These are phyloP conservation scores for Metopia argyrocephala DNA, from an alignment of 2,888 invertebrate species.

Conservation along the genomic window DNA sequence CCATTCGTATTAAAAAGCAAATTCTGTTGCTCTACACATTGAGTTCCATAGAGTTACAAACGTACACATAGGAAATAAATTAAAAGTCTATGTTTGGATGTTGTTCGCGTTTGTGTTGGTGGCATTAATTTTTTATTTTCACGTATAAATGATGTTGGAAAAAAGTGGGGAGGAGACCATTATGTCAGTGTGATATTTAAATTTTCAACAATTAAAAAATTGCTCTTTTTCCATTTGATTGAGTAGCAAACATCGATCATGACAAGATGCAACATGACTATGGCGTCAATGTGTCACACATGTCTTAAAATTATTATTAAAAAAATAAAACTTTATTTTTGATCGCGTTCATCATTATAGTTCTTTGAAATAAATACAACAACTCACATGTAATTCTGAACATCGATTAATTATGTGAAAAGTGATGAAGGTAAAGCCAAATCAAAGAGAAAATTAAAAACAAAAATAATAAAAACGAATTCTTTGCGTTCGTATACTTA, in stretches of 20 bases:
- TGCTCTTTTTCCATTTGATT: conserved; percentile 51
- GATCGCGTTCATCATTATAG: neutral
- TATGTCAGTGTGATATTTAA: conserved; percentile 63
- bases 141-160: neutral
- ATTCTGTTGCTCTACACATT: conserved; percentile 44
- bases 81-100: conserved; percentile 21
- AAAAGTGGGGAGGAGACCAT: conserved; percentile 53
- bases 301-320: conserved; percentile 10
- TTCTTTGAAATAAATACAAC: neutral
- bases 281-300: conserved; percentile 54
- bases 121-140: neutral
- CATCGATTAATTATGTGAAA: conserved; percentile 42
- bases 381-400: neutral
- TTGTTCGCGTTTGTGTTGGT: conserved; percentile 2
- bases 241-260: conserved; percentile 51
- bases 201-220: conserved; percentile 62
- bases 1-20: no score
- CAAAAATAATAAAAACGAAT: neutral
- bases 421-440: conserved; percentile 2
- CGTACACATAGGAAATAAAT: no score
- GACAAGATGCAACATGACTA: conserved; percentile 42
- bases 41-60: conserved; percentile 34
- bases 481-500: no score
- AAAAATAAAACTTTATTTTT: conserved; percentile 21
- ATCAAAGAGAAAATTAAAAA: neutral